Conservation (phyloP, 2,113 vertebrate species). For the Cnemophilus loriae region DNA sequence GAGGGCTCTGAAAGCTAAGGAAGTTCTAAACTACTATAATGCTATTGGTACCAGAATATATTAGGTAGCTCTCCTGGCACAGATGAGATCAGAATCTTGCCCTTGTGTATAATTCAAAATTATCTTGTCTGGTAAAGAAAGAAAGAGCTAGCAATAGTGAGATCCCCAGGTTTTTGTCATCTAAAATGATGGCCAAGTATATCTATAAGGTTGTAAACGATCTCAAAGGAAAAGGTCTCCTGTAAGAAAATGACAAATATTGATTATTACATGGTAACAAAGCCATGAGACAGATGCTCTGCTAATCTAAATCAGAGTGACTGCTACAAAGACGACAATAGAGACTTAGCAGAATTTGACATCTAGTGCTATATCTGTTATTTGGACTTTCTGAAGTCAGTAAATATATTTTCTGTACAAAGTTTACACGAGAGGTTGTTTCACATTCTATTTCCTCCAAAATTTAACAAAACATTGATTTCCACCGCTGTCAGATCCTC, state of each 20-base stretch:
- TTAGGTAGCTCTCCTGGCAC: not conserved
- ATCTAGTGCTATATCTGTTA: not conserved
- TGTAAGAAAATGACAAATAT: not conserved
- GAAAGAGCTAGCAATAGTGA: not conserved
- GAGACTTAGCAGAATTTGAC: not conserved
- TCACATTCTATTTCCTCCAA: not conserved
- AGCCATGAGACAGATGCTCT: not conserved
- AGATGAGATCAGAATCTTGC: not conserved
- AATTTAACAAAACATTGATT: not conserved
- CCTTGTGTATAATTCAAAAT: not conserved
- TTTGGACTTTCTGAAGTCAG: not conserved
- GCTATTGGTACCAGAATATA: not conserved
- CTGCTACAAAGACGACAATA: not conserved
- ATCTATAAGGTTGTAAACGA: not conserved
- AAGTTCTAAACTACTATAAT: not conserved
- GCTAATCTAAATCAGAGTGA: not conserved
- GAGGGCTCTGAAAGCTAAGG: not conserved
- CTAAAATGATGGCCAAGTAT: not conserved
- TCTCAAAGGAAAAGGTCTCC: not conserved
- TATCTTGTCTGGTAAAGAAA: not conserved
- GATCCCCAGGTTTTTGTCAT: not conserved
- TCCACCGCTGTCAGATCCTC: not conserved
- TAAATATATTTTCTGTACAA: not conserved
- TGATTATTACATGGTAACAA: not conserved
- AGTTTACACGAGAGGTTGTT: not conserved